phyloP scores from a whole-genome alignment of 2,888 invertebrate genomes.

The Geophilus truncorum region DNA sequence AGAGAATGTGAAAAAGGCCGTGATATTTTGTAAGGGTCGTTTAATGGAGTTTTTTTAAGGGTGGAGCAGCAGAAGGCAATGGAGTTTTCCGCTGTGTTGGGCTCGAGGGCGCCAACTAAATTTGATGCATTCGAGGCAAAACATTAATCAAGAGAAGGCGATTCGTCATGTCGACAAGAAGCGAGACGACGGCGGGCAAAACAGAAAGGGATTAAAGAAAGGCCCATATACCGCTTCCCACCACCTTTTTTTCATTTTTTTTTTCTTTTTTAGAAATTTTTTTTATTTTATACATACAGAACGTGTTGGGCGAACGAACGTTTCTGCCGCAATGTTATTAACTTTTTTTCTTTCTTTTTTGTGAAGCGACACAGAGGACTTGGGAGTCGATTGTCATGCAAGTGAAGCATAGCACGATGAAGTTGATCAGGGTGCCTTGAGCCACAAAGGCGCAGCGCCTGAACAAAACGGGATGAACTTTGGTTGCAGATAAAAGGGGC shows the following conservation, averaged over 20 bases:
- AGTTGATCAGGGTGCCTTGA: constrained; percentile 28
- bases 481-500: neutral
- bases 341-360: neutral
- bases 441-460: neutral
- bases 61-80: neutral
- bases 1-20: neutral
- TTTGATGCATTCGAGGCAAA: neutral
- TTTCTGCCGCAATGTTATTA: neutral
- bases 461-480: neutral
- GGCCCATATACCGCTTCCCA: neutral
- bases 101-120: neutral
- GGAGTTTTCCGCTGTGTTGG: neutral
- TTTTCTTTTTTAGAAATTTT: neutral
- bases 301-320: neutral
- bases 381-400: constrained; percentile 30
- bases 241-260: neutral
- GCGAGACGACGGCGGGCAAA: neutral
- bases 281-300: neutral
- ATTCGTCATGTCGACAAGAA: neutral
- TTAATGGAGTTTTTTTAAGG: neutral
- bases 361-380: neutral
- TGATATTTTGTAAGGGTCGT: neutral
- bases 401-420: constrained; percentile 9
- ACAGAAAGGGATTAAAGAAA: neutral
- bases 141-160: neutral